Evolutionary conservation across 2,888 invertebrate species (phyloP).

Genomic region (Ectemnius lituratus): DNA sequence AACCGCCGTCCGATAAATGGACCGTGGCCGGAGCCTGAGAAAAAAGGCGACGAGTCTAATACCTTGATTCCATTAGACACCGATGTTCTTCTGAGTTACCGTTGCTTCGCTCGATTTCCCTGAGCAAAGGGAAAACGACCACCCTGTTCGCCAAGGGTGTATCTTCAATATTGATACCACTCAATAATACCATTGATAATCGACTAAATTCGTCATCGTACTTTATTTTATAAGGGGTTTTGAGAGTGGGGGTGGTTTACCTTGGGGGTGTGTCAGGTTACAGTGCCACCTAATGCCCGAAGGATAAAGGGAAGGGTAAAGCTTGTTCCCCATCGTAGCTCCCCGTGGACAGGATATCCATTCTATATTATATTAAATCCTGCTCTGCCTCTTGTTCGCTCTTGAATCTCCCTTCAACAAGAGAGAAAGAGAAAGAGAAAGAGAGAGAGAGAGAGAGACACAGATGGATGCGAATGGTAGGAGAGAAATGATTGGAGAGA

Average conservation of each 20-base stretch:
- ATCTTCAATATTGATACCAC: too few species aligned
- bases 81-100: too few species aligned
- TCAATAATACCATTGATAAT: too few species aligned
- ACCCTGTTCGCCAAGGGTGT: too few species aligned
- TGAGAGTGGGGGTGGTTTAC: not conserved
- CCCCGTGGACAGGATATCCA: constrained; percentile 70
- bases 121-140: too few species aligned
- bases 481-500: constrained; percentile 13
- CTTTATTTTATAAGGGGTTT: constrained; percentile 63
- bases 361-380: constrained; percentile 68
- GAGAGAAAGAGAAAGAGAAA: not conserved
- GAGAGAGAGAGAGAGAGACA: not conserved
- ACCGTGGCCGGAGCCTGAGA: constrained; percentile 28
- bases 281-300: constrained; percentile 62
- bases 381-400: constrained; percentile 20
- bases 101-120: too few species aligned
- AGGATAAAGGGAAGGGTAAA: constrained; percentile 54
- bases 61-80: too few species aligned
- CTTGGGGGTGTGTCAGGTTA: constrained; percentile 63
- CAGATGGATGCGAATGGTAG: not conserved
- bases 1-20: not conserved
- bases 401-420: constrained; percentile 4
- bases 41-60: too few species aligned
- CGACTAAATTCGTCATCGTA: constrained; percentile 30
- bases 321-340: constrained; percentile 46